Percentiles rank a stretch among this genome's conserved stretches.
phyloP scores from a whole-genome alignment of 1,140 invertebrate genomes.

The Neomicropteryx cornuta region DNA sequence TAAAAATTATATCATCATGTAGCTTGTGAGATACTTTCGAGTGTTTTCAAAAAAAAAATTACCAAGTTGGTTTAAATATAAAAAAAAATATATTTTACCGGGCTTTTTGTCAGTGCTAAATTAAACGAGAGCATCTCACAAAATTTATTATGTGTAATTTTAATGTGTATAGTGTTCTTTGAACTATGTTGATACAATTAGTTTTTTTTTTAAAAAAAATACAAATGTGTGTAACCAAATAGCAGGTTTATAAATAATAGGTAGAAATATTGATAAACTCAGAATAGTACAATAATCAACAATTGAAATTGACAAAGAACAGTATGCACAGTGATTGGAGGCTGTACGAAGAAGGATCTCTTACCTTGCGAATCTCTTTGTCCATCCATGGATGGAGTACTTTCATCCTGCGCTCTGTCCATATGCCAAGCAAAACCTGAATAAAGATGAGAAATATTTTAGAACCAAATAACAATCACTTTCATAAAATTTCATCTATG shows the following conservation, averaged over 20 bases:
- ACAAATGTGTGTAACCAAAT: no score
- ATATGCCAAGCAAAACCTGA: conserved; percentile 40
- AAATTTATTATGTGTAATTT: background rate
- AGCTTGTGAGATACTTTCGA: no score
- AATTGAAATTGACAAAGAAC: conserved; percentile 6
- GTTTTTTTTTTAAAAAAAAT: no score
- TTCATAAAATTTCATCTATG: no score
- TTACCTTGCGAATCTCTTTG: conserved; percentile 40
- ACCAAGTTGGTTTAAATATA: no score
- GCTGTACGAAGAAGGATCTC: conserved; percentile 10
- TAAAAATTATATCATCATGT: no score
- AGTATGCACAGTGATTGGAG: background rate
- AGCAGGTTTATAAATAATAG: no score
- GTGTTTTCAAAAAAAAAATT: no score
- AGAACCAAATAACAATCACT: conserved; percentile 2
- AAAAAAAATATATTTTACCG: no score
- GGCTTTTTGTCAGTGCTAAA: background rate
- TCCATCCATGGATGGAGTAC: conserved; percentile 35
- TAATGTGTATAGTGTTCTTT: background rate
- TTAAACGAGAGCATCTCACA: background rate
- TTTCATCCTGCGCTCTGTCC: conserved; percentile 41
- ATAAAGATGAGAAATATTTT: conserved; percentile 11
- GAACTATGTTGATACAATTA: background rate
- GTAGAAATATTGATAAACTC: no score
- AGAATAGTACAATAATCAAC: no score